Base-by-base conservation (phyloP, 1,140 invertebrate genomes). In the Drosophila malerkotliana region DNA sequence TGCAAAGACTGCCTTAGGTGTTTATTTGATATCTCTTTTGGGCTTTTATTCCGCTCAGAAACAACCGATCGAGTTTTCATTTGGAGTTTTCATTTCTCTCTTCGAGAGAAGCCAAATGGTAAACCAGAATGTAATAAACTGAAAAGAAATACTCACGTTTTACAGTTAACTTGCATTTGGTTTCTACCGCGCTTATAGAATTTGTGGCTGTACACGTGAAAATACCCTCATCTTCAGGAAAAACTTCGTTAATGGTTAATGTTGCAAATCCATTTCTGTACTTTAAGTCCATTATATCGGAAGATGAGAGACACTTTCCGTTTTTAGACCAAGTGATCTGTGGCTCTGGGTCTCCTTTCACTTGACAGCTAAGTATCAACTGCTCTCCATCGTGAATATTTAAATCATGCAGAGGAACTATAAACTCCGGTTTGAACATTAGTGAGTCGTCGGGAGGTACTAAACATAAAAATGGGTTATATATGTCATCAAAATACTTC, bases 221-320 rank as follows among this genome's bases (percentile, higher is more conserved):
- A 59, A 95, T 94, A 28, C 97, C 98, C 91, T 97, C 97, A 92
- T 99, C 98, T 93, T 98, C 97, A 1, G 97, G 97, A 93, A 97
- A 98, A 56, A 98, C 95, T 93, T 98, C 97, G 69, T 96, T 96
- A 72, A 98, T 98, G 15, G 95, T 95, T 15, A 98, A 92, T 34
- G 95, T 96, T 0, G 97, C 97, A 44, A 97, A 93, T 26, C 97
- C 96, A 84, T 96, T 96, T 91, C 97, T 97, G 90, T 98, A 98
- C 92, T 98, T 98, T 15, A 98, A 93, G 91, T 98, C 97, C 68
- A 98, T 94, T 28, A 98, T 95, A 92, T 98, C 95, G 0, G 95
- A 96, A 1, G 96, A 97, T 54, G 94, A 94, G 32, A 97, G 92
- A 9, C 92, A 79, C 90, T 96, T 95, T 53, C 95, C 95, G 77